Evolutionary conservation across 2,113 vertebrate species (phyloP).

Genomic region (Spilogale gracilis): DNA sequence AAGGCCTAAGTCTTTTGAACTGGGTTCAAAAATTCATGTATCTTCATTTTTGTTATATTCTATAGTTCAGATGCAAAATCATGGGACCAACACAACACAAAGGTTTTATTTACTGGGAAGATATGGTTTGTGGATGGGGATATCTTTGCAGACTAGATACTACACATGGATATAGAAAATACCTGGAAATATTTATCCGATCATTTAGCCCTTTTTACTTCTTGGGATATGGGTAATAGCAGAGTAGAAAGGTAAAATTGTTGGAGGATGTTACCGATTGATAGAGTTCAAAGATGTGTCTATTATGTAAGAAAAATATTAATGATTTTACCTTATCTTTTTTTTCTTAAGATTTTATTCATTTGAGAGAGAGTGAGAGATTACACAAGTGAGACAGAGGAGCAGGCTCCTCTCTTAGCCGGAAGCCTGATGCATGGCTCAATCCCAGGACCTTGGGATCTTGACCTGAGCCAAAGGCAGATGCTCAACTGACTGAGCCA

Average conservation of each 20-base stretch:
- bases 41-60: neutral
- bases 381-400: too few relatives aligned
- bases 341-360: too few relatives aligned
- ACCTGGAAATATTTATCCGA: neutral
- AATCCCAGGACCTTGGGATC: too few relatives aligned
- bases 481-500: too few relatives aligned
- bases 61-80: neutral
- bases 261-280: neutral
- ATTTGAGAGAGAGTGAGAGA: too few relatives aligned
- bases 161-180: neutral
- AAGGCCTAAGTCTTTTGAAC: neutral
- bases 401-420: too few relatives aligned
- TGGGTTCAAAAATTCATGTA: neutral
- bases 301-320: neutral
- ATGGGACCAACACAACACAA: neutral
- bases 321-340: neutral
- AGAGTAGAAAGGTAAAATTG: neutral
- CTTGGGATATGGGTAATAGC: neutral
- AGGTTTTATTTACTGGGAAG: neutral
- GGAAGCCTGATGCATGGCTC: too few relatives aligned
- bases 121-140: neutral
- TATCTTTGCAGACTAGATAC: neutral
- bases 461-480: too few relatives aligned
- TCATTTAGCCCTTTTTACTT: neutral
- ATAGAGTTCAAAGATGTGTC: neutral